These are phyloP conservation scores for Rhinella marina DNA, from an alignment of 2,797 vertebrate species.

Conservation along the genomic window DNA sequence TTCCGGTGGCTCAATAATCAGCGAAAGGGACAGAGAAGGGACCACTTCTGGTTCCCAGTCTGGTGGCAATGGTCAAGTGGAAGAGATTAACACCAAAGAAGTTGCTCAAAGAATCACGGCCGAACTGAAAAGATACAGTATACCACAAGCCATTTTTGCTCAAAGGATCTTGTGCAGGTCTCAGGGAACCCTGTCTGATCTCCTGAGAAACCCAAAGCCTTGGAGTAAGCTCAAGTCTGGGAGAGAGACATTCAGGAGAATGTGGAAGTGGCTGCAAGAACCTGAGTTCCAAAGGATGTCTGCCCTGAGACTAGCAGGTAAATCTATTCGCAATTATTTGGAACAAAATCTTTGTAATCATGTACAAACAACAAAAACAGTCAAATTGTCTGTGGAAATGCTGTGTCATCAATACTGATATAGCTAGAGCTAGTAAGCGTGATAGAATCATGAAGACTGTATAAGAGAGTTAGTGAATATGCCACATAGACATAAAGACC, in stretches of 20 bases:
- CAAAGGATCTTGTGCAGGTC: conserved; percentile 97
- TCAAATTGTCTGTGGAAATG: background rate
- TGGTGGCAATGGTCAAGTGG: conserved; percentile 84
- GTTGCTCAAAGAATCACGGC: conserved; percentile 96
- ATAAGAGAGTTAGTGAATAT: too few relatives aligned
- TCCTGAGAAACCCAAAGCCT: conserved; percentile 96
- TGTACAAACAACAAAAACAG: background rate
- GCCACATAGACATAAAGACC: background rate
- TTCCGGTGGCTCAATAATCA: conserved; percentile 83
- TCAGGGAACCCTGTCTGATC: conserved; percentile 96
- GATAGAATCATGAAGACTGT: too few relatives aligned
- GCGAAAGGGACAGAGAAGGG: conserved; percentile 86
- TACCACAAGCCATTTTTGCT: conserved; percentile 97
- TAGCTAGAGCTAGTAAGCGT: too few relatives aligned
- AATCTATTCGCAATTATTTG: conserved; percentile 65
- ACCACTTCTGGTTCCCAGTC: conserved; percentile 79
- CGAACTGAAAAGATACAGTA: conserved; percentile 98
- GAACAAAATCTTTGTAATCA: background rate
- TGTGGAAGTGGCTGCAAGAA: conserved; percentile 99
- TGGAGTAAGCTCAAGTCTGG: conserved; percentile 99
- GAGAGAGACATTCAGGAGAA: conserved; percentile 95
- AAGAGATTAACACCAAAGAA: conserved; percentile 98
- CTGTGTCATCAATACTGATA: too few relatives aligned
- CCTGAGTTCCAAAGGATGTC: conserved; percentile 98
- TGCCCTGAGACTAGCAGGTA: conserved; percentile 95